A percentile compares a stretch with the other conserved stretches of the same genome.
Evolutionary conservation across 2,888 invertebrate genomes (phyloP).

Genomic region (Periphyllus acericola): DNA sequence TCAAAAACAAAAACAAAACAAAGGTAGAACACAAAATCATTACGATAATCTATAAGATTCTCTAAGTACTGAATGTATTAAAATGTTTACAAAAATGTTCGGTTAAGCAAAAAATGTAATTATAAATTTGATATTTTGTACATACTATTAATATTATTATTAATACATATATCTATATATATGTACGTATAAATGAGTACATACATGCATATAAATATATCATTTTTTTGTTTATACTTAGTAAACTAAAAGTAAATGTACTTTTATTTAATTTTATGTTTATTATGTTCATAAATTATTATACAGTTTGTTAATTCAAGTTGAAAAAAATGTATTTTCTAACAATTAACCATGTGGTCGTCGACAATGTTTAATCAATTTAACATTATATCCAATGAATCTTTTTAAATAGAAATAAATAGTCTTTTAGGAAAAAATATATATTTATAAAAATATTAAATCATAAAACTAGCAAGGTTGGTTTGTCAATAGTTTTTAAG

Average conservation of each 20-base stretch:
- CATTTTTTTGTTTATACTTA: slow-evolving; percentile 36
- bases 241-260: slow-evolving; percentile 48
- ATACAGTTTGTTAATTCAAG: slow-evolving; percentile 45
- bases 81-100: slow-evolving; percentile 60
- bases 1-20: slow-evolving; percentile 55
- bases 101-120: slow-evolving; percentile 59
- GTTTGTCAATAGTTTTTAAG: slow-evolving; percentile 37
- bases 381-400: slow-evolving; percentile 15
- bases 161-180: slow-evolving; percentile 43
- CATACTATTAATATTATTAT: slow-evolving; percentile 58
- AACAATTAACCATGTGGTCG: slow-evolving; percentile 42
- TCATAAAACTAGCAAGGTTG: slow-evolving; percentile 48
- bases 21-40: slow-evolving; percentile 57
- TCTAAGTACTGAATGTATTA: slow-evolving; percentile 59
- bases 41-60: slow-evolving; percentile 51
- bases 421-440: slow-evolving; percentile 52
- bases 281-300: slow-evolving; percentile 55
- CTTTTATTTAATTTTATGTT: slow-evolving; percentile 53
- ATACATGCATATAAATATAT: slow-evolving; percentile 42
- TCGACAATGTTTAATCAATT: slow-evolving; percentile 25
- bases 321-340: slow-evolving; percentile 47
- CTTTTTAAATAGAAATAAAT: slow-evolving; percentile 49
- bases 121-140: slow-evolving; percentile 60
- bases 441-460: slow-evolving; percentile 58
- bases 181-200: slow-evolving; percentile 36